Conservation (phyloP, 2,888 invertebrate species). For the Melinaea marsaeus region DNA sequence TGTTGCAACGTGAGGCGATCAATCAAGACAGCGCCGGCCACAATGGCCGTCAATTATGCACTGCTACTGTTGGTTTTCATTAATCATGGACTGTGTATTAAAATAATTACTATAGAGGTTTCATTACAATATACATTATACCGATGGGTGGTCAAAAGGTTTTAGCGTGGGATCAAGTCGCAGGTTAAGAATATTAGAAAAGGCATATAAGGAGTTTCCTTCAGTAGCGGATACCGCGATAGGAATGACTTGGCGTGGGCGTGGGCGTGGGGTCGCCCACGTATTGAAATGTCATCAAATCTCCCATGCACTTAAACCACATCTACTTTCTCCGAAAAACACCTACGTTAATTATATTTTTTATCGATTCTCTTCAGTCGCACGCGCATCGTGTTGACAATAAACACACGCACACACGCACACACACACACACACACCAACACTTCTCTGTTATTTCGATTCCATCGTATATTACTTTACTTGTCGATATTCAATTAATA, state of each 20-base stretch:
- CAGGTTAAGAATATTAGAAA: conserved; percentile 1
- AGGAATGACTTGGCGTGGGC: conserved; percentile 26
- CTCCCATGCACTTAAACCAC: conserved; percentile 38
- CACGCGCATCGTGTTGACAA: conserved; percentile 1
- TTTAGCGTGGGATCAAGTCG: neutral
- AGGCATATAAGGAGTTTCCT: neutral
- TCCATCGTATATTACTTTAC: too few relatives aligned
- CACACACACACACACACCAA: too few relatives aligned
- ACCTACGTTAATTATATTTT: conserved; percentile 38
- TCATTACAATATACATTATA: conserved; percentile 13
- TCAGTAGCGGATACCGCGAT: conserved; percentile 22
- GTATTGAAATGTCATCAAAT: conserved; percentile 41
- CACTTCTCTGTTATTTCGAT: too few relatives aligned
- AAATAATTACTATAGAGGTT: conserved; percentile 52
- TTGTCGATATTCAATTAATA: too few relatives aligned
- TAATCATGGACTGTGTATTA: conserved; percentile 67
- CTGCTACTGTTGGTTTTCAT: conserved; percentile 66
- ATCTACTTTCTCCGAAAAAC: conserved; percentile 51
- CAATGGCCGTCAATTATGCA: conserved; percentile 63
- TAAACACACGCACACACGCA: neutral
- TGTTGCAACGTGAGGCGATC: conserved; percentile 44
- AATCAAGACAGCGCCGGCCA: conserved; percentile 48
- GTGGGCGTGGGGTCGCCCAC: conserved; percentile 46
- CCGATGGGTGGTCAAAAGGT: neutral
- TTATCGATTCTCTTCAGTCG: neutral